Conservation (phyloP, 2,113 vertebrate species). For the Seriola quinqueradiata region DNA sequence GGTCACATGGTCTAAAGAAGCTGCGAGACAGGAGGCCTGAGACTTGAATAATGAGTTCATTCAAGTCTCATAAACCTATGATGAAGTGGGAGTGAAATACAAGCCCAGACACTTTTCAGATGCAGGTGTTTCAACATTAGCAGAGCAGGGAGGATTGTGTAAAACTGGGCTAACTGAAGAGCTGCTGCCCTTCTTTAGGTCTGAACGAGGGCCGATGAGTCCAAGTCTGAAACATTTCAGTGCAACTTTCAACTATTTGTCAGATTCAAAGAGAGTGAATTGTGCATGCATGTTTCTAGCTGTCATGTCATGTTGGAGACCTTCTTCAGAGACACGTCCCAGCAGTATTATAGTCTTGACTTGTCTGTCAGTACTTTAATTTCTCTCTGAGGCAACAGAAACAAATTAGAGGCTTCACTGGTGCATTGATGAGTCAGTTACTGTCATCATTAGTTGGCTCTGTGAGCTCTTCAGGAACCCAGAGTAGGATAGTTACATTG, state of each 20-base stretch:
- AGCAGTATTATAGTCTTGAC: neutral
- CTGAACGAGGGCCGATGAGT: neutral
- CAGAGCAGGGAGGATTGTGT: neutral
- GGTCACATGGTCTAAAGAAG: no score
- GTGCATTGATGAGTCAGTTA: no score
- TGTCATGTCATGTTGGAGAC: neutral
- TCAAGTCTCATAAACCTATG: neutral
- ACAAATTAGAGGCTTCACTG: no score
- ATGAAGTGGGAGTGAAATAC: constrained; percentile 3
- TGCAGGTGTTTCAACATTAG: constrained; percentile 10
- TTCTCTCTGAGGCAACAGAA: no score
- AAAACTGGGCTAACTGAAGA: neutral
- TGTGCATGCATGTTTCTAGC: neutral
- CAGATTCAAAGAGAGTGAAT: neutral
- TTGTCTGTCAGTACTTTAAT: no score
- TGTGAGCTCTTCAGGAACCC: no score
- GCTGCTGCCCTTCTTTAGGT: constrained; percentile 2
- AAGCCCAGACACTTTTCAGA: neutral
- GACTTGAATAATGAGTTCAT: neutral
- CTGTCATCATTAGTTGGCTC: no score
- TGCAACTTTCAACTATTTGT: neutral
- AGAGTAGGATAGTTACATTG: no score
- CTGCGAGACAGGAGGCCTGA: neutral
- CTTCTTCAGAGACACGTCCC: neutral
- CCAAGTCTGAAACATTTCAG: neutral